Percentiles rank a stretch among this genome's conserved stretches.
Evolutionary conservation across 2,797 vertebrate genomes (phyloP).

Genomic region (Melopsittacus undulatus): DNA sequence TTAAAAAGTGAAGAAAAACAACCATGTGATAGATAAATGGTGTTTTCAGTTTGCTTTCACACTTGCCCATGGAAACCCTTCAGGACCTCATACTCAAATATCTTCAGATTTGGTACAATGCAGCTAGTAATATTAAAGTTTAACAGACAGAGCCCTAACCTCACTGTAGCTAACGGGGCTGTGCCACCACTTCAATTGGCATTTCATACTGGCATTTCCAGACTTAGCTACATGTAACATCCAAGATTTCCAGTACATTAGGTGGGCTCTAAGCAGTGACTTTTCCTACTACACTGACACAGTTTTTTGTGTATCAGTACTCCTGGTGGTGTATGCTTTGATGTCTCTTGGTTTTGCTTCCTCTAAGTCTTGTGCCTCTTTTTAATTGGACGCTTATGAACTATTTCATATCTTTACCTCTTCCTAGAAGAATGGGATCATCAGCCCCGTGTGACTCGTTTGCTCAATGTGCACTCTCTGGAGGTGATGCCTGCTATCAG

Average conservation of each 20-base stretch:
- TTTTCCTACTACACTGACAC: neutral
- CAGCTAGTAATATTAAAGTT: neutral
- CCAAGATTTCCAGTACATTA: neutral
- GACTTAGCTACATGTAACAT: neutral
- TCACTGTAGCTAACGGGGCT: neutral
- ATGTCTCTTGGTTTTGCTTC: neutral
- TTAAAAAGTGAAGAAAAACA: no score
- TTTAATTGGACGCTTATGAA: slow-evolving; percentile 90
- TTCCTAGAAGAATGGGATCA: slow-evolving; percentile 90
- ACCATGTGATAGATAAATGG: no score
- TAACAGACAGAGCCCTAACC: neutral
- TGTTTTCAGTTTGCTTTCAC: neutral
- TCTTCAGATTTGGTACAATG: neutral
- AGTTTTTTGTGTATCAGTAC: neutral
- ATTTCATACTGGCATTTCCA: neutral
- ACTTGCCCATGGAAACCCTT: neutral
- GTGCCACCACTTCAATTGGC: neutral
- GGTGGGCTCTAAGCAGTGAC: neutral
- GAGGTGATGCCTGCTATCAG: slow-evolving; percentile 80
- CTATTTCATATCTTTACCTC: slow-evolving; percentile 96
- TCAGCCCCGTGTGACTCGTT: slow-evolving; percentile 84
- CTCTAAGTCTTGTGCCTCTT: neutral
- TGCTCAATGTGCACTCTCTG: slow-evolving; percentile 91
- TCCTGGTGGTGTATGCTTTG: neutral
- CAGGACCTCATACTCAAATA: neutral